A percentile compares a stretch with the other conserved stretches of the same genome.
These are phyloP conservation scores for Drosophila pallidifrons DNA, from an alignment of 1,140 invertebrate genomes.

Conservation along the genomic window DNA sequence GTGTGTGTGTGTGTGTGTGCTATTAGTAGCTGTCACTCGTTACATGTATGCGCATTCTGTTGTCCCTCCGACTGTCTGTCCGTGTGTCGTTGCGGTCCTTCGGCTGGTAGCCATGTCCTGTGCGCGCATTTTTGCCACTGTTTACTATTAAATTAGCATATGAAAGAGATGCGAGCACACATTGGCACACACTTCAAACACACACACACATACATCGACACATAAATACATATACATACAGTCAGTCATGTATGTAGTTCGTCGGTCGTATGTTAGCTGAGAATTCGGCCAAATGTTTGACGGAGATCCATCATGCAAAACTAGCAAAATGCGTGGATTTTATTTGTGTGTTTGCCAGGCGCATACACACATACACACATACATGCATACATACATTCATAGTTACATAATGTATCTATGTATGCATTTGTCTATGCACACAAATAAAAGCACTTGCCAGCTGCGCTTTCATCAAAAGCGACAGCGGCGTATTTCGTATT, in stretches of 20 bases:
- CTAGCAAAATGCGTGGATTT: conserved; percentile 37
- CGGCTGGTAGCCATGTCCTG: conserved; percentile 29
- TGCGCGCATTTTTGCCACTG: conserved; percentile 51
- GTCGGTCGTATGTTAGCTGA: conserved; percentile 1
- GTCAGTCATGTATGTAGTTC: background rate
- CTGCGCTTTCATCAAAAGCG: too few relatives aligned
- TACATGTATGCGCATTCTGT: conserved; percentile 33
- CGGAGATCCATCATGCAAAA: conserved; percentile 28
- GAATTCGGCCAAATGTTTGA: conserved; percentile 19
- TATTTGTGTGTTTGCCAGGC: conserved; percentile 20
- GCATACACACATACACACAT: conserved; percentile 2
- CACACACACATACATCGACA: background rate
- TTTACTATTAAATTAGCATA: conserved; percentile 71
- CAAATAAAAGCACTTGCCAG: conserved; percentile 4
- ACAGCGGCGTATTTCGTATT: background rate
- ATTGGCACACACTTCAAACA: conserved; percentile 19
- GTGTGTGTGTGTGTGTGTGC: conserved; percentile 28
- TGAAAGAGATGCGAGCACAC: conserved; percentile 52
- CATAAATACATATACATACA: background rate
- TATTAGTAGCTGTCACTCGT: conserved; percentile 67
- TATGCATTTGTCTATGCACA: background rate
- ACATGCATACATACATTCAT: background rate
- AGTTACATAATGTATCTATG: background rate
- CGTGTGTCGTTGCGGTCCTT: background rate
- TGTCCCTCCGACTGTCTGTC: conserved; percentile 7